phyloP scores from a whole-genome alignment of 1,140 invertebrate genomes.

The Aleiodes sp. region DNA sequence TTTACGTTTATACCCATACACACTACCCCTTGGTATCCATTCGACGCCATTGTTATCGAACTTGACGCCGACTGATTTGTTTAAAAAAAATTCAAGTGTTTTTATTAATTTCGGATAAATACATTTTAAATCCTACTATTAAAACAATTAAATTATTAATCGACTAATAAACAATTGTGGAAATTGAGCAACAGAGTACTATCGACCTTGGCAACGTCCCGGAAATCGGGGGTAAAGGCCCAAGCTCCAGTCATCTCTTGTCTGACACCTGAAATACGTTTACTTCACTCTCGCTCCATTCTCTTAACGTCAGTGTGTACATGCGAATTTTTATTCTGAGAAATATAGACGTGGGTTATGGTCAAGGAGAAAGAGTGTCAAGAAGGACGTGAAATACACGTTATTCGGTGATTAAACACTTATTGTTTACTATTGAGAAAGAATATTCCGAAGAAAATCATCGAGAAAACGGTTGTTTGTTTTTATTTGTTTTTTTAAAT shows the following conservation, averaged over 20 bases:
- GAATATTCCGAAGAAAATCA: not conserved
- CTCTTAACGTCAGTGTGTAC: no score
- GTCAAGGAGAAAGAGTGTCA: not conserved
- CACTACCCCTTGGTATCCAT: constrained; percentile 11
- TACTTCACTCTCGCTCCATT: no score
- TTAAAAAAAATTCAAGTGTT: constrained; percentile 11
- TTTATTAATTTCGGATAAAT: not conserved
- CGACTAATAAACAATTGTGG: not conserved
- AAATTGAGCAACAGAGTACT: not conserved
- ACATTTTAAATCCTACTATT: not conserved
- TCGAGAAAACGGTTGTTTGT: not conserved
- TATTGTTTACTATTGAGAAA: not conserved
- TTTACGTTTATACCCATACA: constrained; percentile 30
- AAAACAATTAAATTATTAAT: not conserved
- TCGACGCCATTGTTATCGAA: constrained; percentile 36
- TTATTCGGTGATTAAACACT: not conserved
- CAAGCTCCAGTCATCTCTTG: not conserved
- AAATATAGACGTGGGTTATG: no score
- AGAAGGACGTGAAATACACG: not conserved
- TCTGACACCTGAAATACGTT: not conserved
- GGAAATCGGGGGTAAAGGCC: not conserved
- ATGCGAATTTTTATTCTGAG: no score
- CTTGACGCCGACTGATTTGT: constrained; percentile 5
- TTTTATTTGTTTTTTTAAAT: not conserved
- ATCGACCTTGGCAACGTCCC: constrained; percentile 13